These are phyloP conservation scores for Nomada hirtipes DNA, from an alignment of 2,888 invertebrate species.

Conservation along the genomic window DNA sequence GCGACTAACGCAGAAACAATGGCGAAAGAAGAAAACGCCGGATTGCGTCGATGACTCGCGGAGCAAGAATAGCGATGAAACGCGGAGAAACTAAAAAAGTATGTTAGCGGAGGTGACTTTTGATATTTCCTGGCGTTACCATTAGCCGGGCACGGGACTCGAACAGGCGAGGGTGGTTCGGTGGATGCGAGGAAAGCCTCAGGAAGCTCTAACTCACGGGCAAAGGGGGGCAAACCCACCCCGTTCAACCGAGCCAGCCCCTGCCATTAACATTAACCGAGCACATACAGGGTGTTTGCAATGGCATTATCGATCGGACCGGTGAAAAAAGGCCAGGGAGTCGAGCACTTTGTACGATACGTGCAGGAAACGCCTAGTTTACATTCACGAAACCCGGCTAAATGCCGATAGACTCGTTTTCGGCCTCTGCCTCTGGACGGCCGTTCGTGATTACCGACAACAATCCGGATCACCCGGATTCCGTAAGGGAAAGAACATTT, in stretches of 20 bases:
- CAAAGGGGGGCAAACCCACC: constrained; percentile 72
- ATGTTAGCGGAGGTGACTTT: constrained; percentile 67
- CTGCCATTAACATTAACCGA: constrained; percentile 80
- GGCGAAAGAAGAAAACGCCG: neutral
- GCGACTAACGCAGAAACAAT: no score
- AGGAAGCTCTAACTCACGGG: constrained; percentile 81
- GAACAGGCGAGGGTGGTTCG: constrained; percentile 56
- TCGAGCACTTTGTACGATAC: constrained; percentile 73
- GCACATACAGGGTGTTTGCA: constrained; percentile 77
- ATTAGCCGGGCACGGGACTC: constrained; percentile 70
- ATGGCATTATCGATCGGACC: constrained; percentile 75
- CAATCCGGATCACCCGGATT: constrained; percentile 42
- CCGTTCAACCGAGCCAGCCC: constrained; percentile 71
- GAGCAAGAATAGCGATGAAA: neutral
- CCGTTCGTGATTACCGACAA: constrained; percentile 53
- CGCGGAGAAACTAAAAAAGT: constrained; percentile 46
- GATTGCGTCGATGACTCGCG: neutral
- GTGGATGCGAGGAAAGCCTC: constrained; percentile 77
- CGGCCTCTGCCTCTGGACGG: constrained; percentile 24
- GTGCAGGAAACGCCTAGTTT: constrained; percentile 74
- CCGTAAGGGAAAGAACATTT: constrained; percentile 22
- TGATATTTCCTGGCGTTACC: constrained; percentile 78
- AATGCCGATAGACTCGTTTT: constrained; percentile 74
- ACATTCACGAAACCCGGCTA: constrained; percentile 72
- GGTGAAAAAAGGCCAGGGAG: constrained; percentile 74